These are phyloP conservation scores for Amiota communis DNA, from an alignment of 2,888 invertebrate genomes.

Conservation along the genomic window DNA sequence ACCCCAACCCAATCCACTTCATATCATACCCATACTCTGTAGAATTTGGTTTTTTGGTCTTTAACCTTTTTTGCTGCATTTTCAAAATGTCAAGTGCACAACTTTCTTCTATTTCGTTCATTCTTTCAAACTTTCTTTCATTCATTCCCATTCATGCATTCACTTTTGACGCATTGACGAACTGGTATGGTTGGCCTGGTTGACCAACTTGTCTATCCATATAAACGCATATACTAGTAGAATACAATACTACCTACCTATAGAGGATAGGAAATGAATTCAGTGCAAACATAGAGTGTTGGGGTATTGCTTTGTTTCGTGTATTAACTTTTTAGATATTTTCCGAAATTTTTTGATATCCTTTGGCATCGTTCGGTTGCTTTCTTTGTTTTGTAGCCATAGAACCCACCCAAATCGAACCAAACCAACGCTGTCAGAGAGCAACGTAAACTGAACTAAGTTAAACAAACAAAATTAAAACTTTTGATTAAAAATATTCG, in stretches of 20 bases:
- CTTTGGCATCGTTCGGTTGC: no score
- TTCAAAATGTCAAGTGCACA: conserved; percentile 65
- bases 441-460: conserved; percentile 32
- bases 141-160: conserved; percentile 48
- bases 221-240: no score
- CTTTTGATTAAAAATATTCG: conserved; percentile 44
- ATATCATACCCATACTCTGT: not conserved
- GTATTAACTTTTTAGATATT: no score
- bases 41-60: not conserved
- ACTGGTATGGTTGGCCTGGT: no score
- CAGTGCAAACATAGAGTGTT: no score
- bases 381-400: no score
- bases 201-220: no score
- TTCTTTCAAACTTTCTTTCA: conserved; percentile 37
- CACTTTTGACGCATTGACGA: not conserved
- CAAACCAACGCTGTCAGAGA: conserved; percentile 41
- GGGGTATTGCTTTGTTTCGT: no score
- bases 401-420: no score
- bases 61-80: conserved; percentile 34
- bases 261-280: no score
- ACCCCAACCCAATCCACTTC: not conserved
- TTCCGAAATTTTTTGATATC: no score
- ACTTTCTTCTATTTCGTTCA: conserved; percentile 47
- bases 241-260: no score
- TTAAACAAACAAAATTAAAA: conserved; percentile 10